Base-by-base conservation (phyloP, 2,113 vertebrate genomes). In the Rallus limicola region DNA sequence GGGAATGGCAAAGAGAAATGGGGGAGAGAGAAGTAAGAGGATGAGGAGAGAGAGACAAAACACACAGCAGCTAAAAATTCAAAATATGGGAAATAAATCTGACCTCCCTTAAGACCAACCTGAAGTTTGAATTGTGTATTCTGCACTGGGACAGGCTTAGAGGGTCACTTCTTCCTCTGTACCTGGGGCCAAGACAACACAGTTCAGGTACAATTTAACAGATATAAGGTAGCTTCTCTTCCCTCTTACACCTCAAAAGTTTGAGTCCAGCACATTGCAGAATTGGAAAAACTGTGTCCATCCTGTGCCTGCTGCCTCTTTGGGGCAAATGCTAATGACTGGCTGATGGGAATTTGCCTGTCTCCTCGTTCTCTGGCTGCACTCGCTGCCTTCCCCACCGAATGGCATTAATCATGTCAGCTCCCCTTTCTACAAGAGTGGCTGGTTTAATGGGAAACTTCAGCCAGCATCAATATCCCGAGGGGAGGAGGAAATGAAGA, bases 321-420 rank as follows among this genome's bases (percentile, higher is more conserved):
- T 91, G 88, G 85, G 95, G 88, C 93, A 96, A 97, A 65, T 68
- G 52, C 77, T 97, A 84, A 93, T 91, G 91, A 69, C 48, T 40
- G 31, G 52, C 74, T 96, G 94, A 95, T 95, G 90, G 95, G 95
- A 95, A 86, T 62, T 86, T 88, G 95, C 80, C 69, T 71, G 48
- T 83, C 83, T 97, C 80, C 94, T 82, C 65, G 17, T 92, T 96
- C 96, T 90, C 91, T 95, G 95, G 95, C 94, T 93, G 92, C 91
- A 84, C 85, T 94, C 19, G 1, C 83, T 95, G 97, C 91, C 82
- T 97, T 95, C 87, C 85, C 94, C 92, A 68, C 92, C 2, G 44
- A 97, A 81, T 50, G 91, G 78, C 96, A 98, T 98, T 97, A 98
- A 98, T 98, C 98, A 98, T 98, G 97, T 98, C 97, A 98, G 94